phyloP scores from a whole-genome alignment of 2,797 vertebrate genomes.

The Mastacembelus armatus region DNA sequence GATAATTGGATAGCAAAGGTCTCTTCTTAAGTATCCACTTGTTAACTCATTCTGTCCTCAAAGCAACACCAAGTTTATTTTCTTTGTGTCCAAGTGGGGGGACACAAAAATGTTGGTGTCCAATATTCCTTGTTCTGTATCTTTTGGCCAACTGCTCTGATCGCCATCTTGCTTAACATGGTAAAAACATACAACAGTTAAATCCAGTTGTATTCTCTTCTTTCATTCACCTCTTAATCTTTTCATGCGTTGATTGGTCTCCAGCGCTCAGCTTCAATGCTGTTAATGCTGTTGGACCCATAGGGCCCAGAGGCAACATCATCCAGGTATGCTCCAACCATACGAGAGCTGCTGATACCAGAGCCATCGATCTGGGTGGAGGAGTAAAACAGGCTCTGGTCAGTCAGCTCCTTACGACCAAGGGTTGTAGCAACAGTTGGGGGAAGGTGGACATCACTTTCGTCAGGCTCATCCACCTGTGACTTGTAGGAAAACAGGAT shows the following conservation, averaged over 20 bases:
- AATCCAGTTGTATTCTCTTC: conserved; percentile 34
- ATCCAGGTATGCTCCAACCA: conserved; percentile 88
- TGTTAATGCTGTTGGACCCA: conserved; percentile 91
- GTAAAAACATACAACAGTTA: conserved; percentile 16
- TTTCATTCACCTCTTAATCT: conserved; percentile 1
- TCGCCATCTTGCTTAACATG: conserved; percentile 9
- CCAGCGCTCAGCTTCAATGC: conserved; percentile 94
- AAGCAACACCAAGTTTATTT: conserved; percentile 34
- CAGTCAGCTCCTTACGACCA: conserved; percentile 88
- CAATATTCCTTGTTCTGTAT: conserved; percentile 27
- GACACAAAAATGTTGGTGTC: no score
- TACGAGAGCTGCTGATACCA: conserved; percentile 61
- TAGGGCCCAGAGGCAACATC: conserved; percentile 93
- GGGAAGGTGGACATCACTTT: conserved; percentile 93
- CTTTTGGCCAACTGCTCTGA: conserved; percentile 14
- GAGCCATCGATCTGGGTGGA: conserved; percentile 95
- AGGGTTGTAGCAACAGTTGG: conserved; percentile 87
- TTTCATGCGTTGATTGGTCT: conserved; percentile 90
- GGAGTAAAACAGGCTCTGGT: conserved; percentile 88
- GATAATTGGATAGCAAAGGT: conserved; percentile 41
- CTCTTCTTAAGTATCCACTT: conserved; percentile 30
- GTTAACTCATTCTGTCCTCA: conserved; percentile 32
- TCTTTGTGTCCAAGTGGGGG: conserved; percentile 22
- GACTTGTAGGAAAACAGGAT: conserved; percentile 99
- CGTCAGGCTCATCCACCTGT: conserved; percentile 95